Conservation (phyloP, 1,140 invertebrate species). For the Aphis craccivora region DNA sequence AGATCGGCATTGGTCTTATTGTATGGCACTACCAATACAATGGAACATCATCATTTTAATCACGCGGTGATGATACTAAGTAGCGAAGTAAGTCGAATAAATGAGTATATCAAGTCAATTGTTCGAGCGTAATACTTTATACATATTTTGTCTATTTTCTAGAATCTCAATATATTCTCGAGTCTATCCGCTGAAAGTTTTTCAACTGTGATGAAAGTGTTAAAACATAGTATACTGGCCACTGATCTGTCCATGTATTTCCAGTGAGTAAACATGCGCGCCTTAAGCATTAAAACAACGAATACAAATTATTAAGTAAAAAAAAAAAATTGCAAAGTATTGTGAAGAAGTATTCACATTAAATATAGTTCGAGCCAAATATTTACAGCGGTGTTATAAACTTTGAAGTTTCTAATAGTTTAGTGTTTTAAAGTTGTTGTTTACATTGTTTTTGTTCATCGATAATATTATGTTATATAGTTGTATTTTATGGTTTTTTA, state of each 20-base stretch:
- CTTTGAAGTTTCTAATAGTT: too few species aligned
- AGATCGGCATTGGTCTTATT: conserved; percentile 72
- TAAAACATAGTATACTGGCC: conserved; percentile 73
- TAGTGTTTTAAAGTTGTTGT: too few species aligned
- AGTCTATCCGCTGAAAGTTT: conserved; percentile 71
- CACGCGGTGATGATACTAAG: conserved; percentile 76
- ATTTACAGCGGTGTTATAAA: too few species aligned
- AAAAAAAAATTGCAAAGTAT: background rate
- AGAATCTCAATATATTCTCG: conserved; percentile 72
- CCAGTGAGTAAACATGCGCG: conserved; percentile 65
- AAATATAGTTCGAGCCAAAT: too few species aligned
- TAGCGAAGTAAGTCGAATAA: conserved; percentile 66
- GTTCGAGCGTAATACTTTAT: too few species aligned
- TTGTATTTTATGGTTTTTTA: too few species aligned
- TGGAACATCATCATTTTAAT: conserved; percentile 78
- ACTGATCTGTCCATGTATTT: conserved; percentile 76
- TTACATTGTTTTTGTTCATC: too few species aligned
- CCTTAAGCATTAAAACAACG: background rate
- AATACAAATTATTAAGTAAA: background rate
- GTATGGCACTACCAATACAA: conserved; percentile 72
- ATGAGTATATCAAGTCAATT: background rate
- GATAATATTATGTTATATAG: background rate
- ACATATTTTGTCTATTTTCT: conserved; percentile 58
- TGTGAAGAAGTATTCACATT: too few species aligned
- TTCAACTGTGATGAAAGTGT: conserved; percentile 68